Evolutionary conservation across 2,797 vertebrate species (phyloP).

Genomic region (Myiotriccus ornatus): DNA sequence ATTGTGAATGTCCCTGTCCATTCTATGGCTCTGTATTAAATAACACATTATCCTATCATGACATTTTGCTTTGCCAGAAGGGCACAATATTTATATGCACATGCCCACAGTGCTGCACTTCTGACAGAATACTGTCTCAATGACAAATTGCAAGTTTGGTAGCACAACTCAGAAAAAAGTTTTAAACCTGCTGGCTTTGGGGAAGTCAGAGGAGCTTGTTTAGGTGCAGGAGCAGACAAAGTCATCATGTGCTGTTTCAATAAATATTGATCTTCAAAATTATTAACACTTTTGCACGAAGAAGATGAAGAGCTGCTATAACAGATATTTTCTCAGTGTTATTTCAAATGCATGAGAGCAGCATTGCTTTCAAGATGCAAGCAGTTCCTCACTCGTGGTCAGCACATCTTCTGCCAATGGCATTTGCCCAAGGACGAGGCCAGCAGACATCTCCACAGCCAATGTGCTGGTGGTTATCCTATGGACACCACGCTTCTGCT

Average conservation of each 20-base stretch:
- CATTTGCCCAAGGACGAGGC: not conserved
- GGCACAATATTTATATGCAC: not conserved
- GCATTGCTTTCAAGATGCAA: not conserved
- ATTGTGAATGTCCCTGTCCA: not conserved
- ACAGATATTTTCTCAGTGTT: not conserved
- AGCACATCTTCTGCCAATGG: not conserved
- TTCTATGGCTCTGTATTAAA: constrained; percentile 7
- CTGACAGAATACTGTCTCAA: not conserved
- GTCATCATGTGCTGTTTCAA: not conserved
- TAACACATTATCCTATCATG: not conserved
- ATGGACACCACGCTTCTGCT: not conserved
- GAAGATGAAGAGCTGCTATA: not conserved
- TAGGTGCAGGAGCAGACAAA: not conserved
- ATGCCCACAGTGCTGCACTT: not conserved
- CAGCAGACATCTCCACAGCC: not conserved
- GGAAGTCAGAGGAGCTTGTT: not conserved
- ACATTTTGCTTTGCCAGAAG: not conserved
- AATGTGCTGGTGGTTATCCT: accelerated
- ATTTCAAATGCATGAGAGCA: not conserved
- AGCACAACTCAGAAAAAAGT: not conserved
- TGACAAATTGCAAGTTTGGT: not conserved
- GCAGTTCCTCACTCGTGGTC: not conserved
- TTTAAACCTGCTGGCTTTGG: not conserved
- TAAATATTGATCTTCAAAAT: not conserved
- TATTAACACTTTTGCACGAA: not conserved